Evolutionary conservation across 2,888 invertebrate genomes (phyloP), one percentile per base, ranked within the genome.

Genomic region (Diplazon laetatorius): DNA sequence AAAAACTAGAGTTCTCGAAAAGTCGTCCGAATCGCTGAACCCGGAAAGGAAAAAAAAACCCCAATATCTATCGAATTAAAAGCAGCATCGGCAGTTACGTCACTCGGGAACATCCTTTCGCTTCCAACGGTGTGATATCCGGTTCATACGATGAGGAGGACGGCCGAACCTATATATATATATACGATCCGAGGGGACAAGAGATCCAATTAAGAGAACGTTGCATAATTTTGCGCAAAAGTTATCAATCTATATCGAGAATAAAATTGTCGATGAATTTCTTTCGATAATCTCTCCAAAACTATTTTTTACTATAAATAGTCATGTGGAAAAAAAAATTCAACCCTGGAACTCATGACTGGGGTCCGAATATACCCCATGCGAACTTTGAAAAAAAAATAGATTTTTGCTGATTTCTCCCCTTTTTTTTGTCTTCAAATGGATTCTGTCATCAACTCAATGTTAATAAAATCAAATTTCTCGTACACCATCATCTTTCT

Each of bases 61-160:
- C 42, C 75, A 69, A 75, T 78, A 78, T 74, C 65, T 71, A 77
- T 59, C 71, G 80, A 80, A 80, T 80, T 80, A 80, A 68, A 75
- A 65, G 65, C 20, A 68, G 39, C 50, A 25, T 10, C 44, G 10
- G 9, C 30, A 18, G 42, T 37, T 44, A 50, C 50, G 37, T 48
- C 37, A 18, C 39, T 63, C 14, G 55, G 20, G 46, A 25, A 35
- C 69, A 48, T 44, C 39, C 52, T 62, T 66, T 22, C 42, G 25
- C 44, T 42, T 30, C 30, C 22, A 62, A 39, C 48, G 60, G 16
- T 39, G 39, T 59, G 63, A 59, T 71, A 75, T 30, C 66, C 22
- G 55, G 59, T 77, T 50, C 57, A 48, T 63, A 22, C 39, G 44
- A 42, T 44, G 42, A 20, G 42, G 30, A 63, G 9, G 16, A 52